Conservation (phyloP, 2,113 vertebrate species). For the Elanus axillaris region DNA sequence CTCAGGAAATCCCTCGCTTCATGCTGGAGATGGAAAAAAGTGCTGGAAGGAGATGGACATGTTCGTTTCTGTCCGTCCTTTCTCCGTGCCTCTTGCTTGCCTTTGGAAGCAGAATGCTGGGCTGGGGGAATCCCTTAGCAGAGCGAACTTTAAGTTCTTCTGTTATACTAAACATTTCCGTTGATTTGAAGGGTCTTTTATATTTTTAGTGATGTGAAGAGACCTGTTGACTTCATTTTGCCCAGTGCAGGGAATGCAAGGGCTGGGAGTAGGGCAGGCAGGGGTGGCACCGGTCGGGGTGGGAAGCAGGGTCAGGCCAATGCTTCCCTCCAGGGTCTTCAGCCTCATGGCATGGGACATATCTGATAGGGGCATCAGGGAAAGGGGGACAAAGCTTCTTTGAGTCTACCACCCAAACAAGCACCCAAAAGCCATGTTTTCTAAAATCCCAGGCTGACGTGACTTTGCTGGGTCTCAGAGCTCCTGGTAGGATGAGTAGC, state of each 20-base stretch:
- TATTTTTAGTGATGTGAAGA: background rate
- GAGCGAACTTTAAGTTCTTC: background rate
- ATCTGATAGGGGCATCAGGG: background rate
- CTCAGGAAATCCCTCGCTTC: background rate
- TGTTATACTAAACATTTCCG: background rate
- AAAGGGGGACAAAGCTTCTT: background rate
- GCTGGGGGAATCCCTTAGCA: too few relatives aligned
- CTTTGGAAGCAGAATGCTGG: background rate
- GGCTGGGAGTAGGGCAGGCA: fast-evolving
- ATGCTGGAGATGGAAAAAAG: background rate
- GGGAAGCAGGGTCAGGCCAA: fast-evolving
- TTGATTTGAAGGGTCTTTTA: background rate
- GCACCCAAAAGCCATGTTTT: background rate
- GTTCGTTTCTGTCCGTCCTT: background rate
- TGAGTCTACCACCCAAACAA: background rate
- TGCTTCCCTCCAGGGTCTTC: background rate
- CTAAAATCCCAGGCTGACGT: background rate
- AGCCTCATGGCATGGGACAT: background rate
- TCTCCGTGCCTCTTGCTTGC: background rate
- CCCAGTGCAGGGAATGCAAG: background rate
- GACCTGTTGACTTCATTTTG: background rate
- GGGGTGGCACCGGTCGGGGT: fast-evolving
- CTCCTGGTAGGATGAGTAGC: background rate
- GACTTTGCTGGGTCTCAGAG: background rate
- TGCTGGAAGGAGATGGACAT: background rate